phyloP scores from a whole-genome alignment of 2,888 invertebrate genomes.

The Chrysopilus asiliformis region DNA sequence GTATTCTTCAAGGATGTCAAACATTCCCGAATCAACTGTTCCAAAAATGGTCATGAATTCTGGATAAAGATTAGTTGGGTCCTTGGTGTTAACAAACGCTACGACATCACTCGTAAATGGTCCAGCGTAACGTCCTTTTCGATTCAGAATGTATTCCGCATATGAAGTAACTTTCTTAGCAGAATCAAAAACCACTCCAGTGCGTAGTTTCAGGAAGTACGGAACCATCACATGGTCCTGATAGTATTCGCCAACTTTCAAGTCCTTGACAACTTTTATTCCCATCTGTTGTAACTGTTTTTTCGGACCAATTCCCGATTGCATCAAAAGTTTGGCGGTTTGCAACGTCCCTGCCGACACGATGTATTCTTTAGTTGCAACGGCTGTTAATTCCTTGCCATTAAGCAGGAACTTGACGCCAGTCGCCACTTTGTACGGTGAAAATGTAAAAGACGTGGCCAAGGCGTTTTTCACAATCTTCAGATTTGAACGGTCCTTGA shows the following conservation, averaged over 20 bases:
- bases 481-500: conserved; percentile 38
- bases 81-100: conserved; percentile 38
- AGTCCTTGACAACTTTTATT: conserved; percentile 45
- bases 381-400: conserved; percentile 48
- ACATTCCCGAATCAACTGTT: no score
- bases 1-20: conserved; percentile 38
- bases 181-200: conserved; percentile 8
- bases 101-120: conserved; percentile 31
- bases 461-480: conserved; percentile 39
- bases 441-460: conserved; percentile 36
- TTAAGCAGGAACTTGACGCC: conserved; percentile 62
- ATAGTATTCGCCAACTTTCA: conserved; percentile 44
- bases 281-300: conserved; percentile 46
- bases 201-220: conserved; percentile 29
- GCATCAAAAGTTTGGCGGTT: conserved; percentile 72
- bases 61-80: conserved; percentile 37
- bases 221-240: conserved; percentile 63
- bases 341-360: conserved; percentile 77
- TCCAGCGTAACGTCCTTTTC: conserved; percentile 20
- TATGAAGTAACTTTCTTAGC: conserved; percentile 12
- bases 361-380: conserved; percentile 52
- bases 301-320: conserved; percentile 63
- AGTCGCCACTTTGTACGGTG: conserved; percentile 25
- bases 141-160: conserved; percentile 31
- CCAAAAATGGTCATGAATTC: no score